These are phyloP conservation scores for Mustelus asterias DNA, from an alignment of 2,113 vertebrate genomes.

Conservation along the genomic window DNA sequence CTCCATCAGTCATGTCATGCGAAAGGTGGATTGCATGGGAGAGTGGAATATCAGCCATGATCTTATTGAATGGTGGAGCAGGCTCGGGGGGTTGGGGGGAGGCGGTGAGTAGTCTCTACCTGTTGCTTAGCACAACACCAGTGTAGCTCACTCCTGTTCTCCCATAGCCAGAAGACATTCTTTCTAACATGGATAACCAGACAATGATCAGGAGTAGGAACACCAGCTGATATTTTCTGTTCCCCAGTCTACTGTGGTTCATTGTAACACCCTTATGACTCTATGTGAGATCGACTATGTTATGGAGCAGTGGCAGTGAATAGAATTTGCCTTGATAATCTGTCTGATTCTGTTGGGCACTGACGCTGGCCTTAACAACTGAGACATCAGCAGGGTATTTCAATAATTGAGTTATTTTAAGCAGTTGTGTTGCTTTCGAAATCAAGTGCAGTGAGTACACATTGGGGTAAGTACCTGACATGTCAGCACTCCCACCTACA, in stretches of 20 bases:
- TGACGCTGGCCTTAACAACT: neutral
- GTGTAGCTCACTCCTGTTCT: neutral
- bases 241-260: neutral
- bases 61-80: too few species aligned
- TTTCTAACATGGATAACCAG: neutral
- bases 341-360: neutral
- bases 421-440: neutral
- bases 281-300: neutral
- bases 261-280: neutral
- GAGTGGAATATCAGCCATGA: too few species aligned
- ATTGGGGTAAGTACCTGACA: slow-evolving; percentile 4
- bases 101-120: too few species aligned
- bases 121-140: neutral
- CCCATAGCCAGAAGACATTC: neutral
- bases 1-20: too few species aligned
- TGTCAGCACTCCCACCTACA: neutral
- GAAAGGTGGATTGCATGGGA: too few species aligned
- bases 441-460: neutral
- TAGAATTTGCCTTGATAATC: neutral
- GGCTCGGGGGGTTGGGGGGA: too few species aligned
- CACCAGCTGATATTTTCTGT: neutral
- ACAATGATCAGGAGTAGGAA: neutral
- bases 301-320: neutral
- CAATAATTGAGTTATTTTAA: neutral
- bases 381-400: neutral